Base-by-base conservation (phyloP, 2,113 vertebrate genomes). In the Callionymus lyra region DNA sequence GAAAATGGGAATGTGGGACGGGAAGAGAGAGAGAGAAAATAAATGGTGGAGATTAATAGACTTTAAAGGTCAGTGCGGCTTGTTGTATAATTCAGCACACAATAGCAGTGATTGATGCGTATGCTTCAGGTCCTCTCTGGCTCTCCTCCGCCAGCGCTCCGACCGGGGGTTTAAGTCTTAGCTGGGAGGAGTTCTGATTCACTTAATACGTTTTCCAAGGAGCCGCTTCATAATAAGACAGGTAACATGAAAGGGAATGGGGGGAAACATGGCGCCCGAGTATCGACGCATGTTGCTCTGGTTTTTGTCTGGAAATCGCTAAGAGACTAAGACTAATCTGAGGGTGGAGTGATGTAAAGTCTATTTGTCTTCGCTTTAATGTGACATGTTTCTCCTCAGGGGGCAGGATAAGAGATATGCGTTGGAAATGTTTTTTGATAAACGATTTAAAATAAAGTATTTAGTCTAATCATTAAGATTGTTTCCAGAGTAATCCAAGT, bases 31-130 rank as follows among this genome's bases (percentile, higher is more conserved):
- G n/a, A 57, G 59, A 73, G 75, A 70, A 74, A 82, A 76, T 82
- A 81, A 74, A 74, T 73, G 70, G 72, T 73, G 64, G 74, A 71
- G 76, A 78, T 81, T 68, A 81, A 81, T 83, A 73, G 74, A 74
- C 74, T 81, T 66, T 73, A 84, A 86, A 86, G 85, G 81, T 84
- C 80, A 84, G 68, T 73, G 52, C 77, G 59, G 72, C 74, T 64
- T 63, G 70, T 77, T 77, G 72, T 81, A 81, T 83, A 83, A 85
- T 84, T 85, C 72, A 81, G 63, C 74, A 53, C 68, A 80, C 80
- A 81, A 80, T 74, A 68, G 72, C 73, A 56, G 74, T 82, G 81
- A 83, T 76, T 69, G 81, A 79, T 80, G 74, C 35, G 65, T 47
- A 31, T 66, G 72, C 68, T 80, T 79, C 48, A 63, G 70, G 72